Evolutionary conservation across 2,888 invertebrate species (phyloP).

Genomic region (Camptogramma bilineatum): DNA sequence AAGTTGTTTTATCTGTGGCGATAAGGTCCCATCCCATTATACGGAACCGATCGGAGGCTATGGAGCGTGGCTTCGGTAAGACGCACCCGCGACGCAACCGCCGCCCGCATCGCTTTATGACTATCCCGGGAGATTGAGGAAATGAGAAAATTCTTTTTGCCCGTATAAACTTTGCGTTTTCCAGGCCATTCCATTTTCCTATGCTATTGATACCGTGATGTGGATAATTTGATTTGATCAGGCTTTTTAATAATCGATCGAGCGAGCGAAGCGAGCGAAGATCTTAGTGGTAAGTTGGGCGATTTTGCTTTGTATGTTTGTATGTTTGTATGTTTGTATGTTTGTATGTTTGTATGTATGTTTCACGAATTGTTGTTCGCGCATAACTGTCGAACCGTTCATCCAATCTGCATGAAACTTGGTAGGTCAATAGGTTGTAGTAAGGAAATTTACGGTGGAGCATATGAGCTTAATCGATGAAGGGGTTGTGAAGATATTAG

Average conservation of each 20-base stretch:
- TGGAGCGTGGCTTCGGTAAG: conserved; percentile 44
- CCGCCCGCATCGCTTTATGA: conserved; percentile 72
- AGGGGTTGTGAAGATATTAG: too few relatives aligned
- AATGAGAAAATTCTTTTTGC: conserved; percentile 38
- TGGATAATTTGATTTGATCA: neutral
- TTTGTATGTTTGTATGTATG: too few relatives aligned
- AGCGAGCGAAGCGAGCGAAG: too few relatives aligned
- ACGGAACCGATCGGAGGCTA: conserved; percentile 45
- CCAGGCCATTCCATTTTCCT: neutral
- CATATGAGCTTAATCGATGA: too few relatives aligned
- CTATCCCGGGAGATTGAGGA: conserved; percentile 58
- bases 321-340: too few relatives aligned
- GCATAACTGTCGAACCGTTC: too few relatives aligned
- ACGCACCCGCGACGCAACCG: conserved; percentile 65
- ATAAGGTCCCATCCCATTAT: conserved; percentile 63
- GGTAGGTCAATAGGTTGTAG: too few relatives aligned
- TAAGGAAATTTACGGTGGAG: too few relatives aligned
- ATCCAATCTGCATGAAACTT: too few relatives aligned
- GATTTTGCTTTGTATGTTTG: too few relatives aligned
- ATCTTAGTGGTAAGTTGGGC: too few relatives aligned
- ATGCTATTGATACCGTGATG: neutral
- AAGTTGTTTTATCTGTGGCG: conserved; percentile 78
- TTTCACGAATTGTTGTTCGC: too few relatives aligned
- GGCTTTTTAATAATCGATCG: neutral
- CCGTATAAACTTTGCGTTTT: conserved; percentile 16